These are phyloP conservation scores for Myotis findleyi DNA, from an alignment of 2,797 vertebrate species.

Conservation along the genomic window DNA sequence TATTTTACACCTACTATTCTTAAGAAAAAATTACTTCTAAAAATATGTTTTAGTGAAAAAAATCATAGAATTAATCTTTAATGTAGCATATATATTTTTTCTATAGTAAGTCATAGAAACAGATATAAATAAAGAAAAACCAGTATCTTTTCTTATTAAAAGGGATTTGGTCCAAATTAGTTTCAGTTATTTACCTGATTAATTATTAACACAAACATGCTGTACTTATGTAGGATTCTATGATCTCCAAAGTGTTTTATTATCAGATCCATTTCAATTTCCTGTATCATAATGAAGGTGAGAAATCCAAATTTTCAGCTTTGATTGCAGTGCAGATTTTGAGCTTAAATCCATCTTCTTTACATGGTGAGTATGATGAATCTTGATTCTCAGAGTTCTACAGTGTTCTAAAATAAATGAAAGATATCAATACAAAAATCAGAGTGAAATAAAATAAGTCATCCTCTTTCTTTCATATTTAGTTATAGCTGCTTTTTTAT, in stretches of 20 bases:
- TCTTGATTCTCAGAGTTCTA: background rate
- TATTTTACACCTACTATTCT: background rate
- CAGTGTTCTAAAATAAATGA: background rate
- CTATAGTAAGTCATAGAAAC: background rate
- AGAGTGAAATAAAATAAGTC: background rate
- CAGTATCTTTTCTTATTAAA: background rate
- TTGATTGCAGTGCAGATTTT: background rate
- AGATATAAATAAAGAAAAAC: background rate
- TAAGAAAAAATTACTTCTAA: background rate
- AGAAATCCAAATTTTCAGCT: background rate
- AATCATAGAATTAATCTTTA: background rate
- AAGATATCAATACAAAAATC: background rate
- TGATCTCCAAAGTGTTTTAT: background rate
- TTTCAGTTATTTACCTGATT: background rate
- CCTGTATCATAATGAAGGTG: background rate
- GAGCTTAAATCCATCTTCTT: background rate
- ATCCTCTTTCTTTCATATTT: background rate
- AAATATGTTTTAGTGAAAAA: background rate
- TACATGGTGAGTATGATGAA: background rate
- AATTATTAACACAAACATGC: background rate
- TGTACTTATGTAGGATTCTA: background rate
- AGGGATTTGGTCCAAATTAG: background rate
- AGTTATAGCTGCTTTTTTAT: background rate
- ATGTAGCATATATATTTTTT: background rate
- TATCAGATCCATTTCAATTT: background rate